Percentiles rank a stretch among this genome's conserved stretches.
These are phyloP conservation scores for Heliconius erato DNA, from an alignment of 2,888 invertebrate species.

Conservation along the genomic window DNA sequence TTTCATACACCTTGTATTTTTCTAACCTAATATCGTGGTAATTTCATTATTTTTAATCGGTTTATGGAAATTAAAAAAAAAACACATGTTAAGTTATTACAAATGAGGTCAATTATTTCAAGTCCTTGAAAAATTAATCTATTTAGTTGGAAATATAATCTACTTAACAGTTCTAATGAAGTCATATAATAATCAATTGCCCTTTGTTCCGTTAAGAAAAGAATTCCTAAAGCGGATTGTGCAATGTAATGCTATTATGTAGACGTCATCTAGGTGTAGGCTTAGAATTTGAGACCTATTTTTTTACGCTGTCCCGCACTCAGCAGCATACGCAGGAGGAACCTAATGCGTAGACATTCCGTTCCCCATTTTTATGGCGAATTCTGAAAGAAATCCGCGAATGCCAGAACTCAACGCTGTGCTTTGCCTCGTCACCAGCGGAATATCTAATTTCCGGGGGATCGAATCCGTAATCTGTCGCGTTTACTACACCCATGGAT, in stretches of 20 bases:
- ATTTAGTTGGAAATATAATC: conserved; percentile 33
- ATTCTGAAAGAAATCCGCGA: not conserved
- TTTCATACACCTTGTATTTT: not conserved
- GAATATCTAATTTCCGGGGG: too few species aligned
- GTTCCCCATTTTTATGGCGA: not conserved
- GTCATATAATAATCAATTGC: conserved; percentile 36
- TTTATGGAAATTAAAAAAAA: not conserved
- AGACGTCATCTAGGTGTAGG: not conserved
- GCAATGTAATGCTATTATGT: conserved; percentile 24
- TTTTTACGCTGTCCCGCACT: not conserved
- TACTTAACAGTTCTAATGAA: conserved; percentile 33
- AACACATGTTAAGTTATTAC: not conserved
- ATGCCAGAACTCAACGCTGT: not conserved
- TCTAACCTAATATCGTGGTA: not conserved
- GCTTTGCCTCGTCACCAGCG: not conserved
- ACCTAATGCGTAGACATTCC: not conserved
- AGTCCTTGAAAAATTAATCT: conserved; percentile 36
- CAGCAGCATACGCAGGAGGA: not conserved
- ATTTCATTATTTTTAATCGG: not conserved
- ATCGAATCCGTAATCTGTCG: too few species aligned
- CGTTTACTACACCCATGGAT: too few species aligned
- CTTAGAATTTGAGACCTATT: not conserved
- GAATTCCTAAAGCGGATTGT: conserved; percentile 40
- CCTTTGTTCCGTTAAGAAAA: conserved; percentile 19
- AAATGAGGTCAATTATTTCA: conserved; percentile 15